Base-by-base conservation (phyloP, 2,113 vertebrate genomes). In the Myrmecobius fasciatus region DNA sequence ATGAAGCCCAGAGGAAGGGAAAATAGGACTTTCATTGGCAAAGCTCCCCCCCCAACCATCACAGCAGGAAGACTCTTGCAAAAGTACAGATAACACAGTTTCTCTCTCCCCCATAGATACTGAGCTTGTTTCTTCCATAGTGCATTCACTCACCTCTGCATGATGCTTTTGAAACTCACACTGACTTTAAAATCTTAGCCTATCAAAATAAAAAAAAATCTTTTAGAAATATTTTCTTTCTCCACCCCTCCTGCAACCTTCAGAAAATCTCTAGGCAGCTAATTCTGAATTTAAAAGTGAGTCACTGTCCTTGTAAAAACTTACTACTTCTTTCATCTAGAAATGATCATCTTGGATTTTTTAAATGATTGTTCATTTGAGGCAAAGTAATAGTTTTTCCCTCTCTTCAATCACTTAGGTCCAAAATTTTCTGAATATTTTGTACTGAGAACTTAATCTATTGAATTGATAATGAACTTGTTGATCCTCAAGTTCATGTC, bases 51-150 rank as follows among this genome's bases (percentile, higher is more conserved):
- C 14, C 7, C 89, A n/a, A n/a, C n/a, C n/a, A n/a, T n/a, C n/a
- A 83, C 67, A n/a, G 60, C 53, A 53, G 22, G 95, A 36, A 28
- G 67, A 49, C 89, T 89, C 25, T 97, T 97, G 31, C 60, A 48
- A 95, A 91, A 36, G 91, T 67, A 60, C 10, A 28, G 88, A 94
- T 97, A 48, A 92, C 94, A 98, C 26, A 3, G 90, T 89, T 31
- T 91, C 91, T 95, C 92, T 91, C 60, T 94, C 92, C 95, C 52
- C 94, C 52, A 24, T 95, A 91, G 94, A 83, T 56, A 96, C 95
- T 95, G n/a, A 94, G 31, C 92, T 97, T 94, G 96, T 97, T 91
- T 93, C 95, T 92, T 93, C 94, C 75, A 94, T 53, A 96, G 60
- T 17, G 91, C 51, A 46, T 94, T 88, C 67, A 95, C 93, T 47